Evolutionary conservation across 2,797 vertebrate genomes (phyloP).

Genomic region (Gorsachius magnificus): DNA sequence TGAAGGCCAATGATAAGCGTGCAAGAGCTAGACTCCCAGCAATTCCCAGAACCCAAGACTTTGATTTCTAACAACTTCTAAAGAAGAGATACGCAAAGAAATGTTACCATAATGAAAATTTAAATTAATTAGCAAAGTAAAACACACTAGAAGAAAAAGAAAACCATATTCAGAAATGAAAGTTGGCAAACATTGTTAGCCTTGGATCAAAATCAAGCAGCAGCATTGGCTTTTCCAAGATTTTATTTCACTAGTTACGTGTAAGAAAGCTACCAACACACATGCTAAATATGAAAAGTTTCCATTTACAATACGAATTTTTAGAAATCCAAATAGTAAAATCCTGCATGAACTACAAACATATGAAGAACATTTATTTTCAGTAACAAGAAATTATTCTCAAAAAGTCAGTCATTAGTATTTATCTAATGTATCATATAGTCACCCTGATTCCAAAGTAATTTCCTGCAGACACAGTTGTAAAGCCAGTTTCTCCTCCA

Average conservation of each 20-base stretch:
- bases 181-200: neutral
- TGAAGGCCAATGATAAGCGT: neutral
- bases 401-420: neutral
- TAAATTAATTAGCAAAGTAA: neutral
- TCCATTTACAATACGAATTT: neutral
- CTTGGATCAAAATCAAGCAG: neutral
- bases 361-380: neutral
- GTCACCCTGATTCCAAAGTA: neutral
- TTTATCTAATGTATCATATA: neutral
- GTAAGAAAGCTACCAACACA: neutral
- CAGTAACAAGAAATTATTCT: neutral
- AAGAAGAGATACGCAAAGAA: neutral
- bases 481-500: neutral
- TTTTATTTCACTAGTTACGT: neutral
- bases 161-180: neutral
- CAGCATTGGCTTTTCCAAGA: neutral
- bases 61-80: neutral
- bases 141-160: neutral
- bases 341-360: neutral
- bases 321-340: neutral
- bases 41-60: neutral
- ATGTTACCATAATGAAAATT: neutral
- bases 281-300: neutral
- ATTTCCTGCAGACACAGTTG: neutral
- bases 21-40: neutral